A percentile compares a stretch with the other conserved stretches of the same genome.
Evolutionary conservation across 2,888 invertebrate species (phyloP).

Genomic region (Tipula vernalis): DNA sequence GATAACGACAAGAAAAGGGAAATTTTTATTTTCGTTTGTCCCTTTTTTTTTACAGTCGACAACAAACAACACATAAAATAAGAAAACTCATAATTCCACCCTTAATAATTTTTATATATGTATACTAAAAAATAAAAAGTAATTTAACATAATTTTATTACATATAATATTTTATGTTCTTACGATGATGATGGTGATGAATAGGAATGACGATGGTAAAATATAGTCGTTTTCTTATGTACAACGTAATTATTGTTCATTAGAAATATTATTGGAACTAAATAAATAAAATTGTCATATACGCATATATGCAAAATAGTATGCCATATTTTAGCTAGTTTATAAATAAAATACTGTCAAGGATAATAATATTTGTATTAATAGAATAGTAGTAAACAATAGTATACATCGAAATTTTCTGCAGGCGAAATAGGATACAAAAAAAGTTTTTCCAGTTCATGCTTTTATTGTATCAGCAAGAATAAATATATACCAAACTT

Average conservation of each 20-base stretch:
- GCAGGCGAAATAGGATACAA: not conserved
- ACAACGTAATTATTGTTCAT: not conserved
- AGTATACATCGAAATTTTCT: not conserved
- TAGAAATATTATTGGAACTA: not conserved
- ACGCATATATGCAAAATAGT: not conserved
- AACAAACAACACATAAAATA: not conserved
- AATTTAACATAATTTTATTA: not conserved
- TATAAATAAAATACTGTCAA: too few species aligned
- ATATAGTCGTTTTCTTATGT: not conserved
- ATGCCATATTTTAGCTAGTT: not conserved
- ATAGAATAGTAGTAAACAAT: not conserved
- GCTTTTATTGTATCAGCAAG: not conserved
- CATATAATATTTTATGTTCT: not conserved
- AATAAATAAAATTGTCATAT: not conserved
- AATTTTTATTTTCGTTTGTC: not conserved
- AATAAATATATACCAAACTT: not conserved
- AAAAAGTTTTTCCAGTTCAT: not conserved
- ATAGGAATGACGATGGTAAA: not conserved
- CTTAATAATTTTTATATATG: not conserved
- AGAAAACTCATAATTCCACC: not conserved
- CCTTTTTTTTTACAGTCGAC: not conserved
- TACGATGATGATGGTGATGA: not conserved
- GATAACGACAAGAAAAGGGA: not conserved
- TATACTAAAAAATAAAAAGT: not conserved
- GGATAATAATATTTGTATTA: not conserved